A percentile compares a stretch with the other conserved stretches of the same genome.
These are phyloP conservation scores for Grapholita molesta DNA, from an alignment of 1,140 invertebrate genomes.

Conservation along the genomic window DNA sequence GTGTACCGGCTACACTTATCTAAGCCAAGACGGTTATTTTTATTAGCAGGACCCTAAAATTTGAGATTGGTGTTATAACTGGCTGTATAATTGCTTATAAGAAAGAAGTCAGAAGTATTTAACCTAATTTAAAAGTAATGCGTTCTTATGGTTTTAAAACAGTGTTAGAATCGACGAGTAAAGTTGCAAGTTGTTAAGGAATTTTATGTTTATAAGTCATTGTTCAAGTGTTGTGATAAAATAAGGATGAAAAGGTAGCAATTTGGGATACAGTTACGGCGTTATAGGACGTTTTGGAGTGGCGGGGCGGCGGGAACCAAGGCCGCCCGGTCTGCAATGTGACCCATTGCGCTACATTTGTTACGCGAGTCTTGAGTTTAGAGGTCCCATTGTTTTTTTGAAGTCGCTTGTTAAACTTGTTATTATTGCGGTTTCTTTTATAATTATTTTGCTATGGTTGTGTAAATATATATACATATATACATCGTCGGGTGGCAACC, in stretches of 20 bases:
- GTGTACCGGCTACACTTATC: constrained; percentile 5
- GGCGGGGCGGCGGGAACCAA: constrained; percentile 41
- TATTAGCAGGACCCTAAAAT: constrained; percentile 16
- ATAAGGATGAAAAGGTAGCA: not conserved
- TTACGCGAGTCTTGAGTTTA: not conserved
- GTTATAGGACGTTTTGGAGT: not conserved
- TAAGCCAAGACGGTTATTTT: constrained; percentile 3
- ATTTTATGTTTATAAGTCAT: not conserved
- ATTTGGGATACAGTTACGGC: not conserved
- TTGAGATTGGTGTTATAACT: constrained; percentile 4
- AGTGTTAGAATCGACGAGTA: not conserved
- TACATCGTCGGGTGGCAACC: too few species aligned
- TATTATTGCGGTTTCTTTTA: constrained; percentile 18
- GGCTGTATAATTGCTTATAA: not conserved
- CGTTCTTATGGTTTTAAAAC: not conserved
- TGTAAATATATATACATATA: too few species aligned
- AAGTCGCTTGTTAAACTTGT: constrained; percentile 26
- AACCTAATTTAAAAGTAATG: not conserved
- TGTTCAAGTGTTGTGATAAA: not conserved
- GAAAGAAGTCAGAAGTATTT: not conserved
- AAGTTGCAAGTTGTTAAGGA: not conserved
- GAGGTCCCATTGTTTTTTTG: constrained; percentile 29
- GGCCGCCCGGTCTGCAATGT: constrained; percentile 61
- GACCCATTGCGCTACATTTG: constrained; percentile 51
- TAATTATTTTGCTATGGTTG: constrained; percentile 31